These are phyloP conservation scores for Dasyurus viverrinus DNA, from an alignment of 2,113 vertebrate genomes.

Conservation along the genomic window DNA sequence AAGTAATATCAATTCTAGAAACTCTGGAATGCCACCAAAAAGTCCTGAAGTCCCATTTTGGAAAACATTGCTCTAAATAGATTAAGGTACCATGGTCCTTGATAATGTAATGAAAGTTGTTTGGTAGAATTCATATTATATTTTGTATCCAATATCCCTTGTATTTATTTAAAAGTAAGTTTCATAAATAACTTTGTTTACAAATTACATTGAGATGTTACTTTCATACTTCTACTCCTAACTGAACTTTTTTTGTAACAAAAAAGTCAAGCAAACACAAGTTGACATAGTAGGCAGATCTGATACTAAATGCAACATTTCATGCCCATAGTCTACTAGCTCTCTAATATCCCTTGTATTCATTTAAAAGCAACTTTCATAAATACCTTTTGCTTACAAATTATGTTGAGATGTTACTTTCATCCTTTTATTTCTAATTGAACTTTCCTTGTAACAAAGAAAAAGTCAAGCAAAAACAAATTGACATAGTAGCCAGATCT, in stretches of 20 bases:
- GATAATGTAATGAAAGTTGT: slow-evolving; percentile 11
- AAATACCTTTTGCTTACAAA: not conserved
- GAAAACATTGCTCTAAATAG: not conserved
- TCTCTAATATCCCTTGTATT: not conserved
- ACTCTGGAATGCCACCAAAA: not conserved
- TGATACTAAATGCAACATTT: not conserved
- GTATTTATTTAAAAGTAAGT: not conserved
- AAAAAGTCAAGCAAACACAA: not conserved
- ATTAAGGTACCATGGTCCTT: slow-evolving; percentile 11
- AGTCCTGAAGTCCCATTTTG: not conserved
- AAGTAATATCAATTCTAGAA: not conserved
- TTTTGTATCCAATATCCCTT: not conserved
- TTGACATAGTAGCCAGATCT: not conserved
- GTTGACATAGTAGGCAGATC: no score
- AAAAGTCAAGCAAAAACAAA: not conserved
- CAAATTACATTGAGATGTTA: not conserved
- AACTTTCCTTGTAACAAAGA: not conserved
- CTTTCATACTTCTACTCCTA: not conserved
- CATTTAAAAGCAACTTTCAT: not conserved
- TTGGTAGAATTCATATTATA: not conserved
- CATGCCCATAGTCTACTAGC: not conserved
- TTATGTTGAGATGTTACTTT: not conserved
- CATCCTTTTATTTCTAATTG: not conserved
- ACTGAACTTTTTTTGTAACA: not conserved
- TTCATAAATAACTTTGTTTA: not conserved